Evolutionary conservation across 2,888 invertebrate species (phyloP), one percentile per base, ranked within the genome.

Genomic region (Rhogogaster chlorosoma): DNA sequence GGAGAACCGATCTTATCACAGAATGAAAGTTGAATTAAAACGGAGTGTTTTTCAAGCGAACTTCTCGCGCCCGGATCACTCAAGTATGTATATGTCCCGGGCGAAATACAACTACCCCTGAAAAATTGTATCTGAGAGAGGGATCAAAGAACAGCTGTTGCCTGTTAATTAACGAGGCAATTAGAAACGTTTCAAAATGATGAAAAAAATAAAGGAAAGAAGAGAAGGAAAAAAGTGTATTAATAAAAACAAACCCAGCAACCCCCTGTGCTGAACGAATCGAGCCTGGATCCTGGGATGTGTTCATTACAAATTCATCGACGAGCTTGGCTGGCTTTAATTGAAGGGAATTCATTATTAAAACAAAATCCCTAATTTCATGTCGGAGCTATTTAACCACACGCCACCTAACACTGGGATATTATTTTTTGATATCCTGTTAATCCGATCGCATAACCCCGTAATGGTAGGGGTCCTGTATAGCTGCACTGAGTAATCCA

Each of bases 351-450:
- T 80, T 38, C 80, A 80, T 61, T 15, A 61, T 80, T 61, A 61
- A 80, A 61, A 80, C 38, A 22, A 32, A 61, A 57, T 80, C 80
- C 57, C 80, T 61, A 61, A 80, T 57, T 80, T 80, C 80, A 61
- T 80, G 80, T 80, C 80, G 80, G 80, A 57, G 80, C 38, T 80
- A 38, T 38, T 80, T 57, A 61, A 57, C 61, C n/a, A 29, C n/a
- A n/a, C 38, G 38, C 36, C 61, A 61, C 53, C 77, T 32, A 77
- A 26, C 18, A n/a, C 29, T 7, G 38, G 38, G 36, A 22, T 57
- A 80, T 80, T 26, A 80, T 80, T 80, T n/a, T 80, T 61, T 57
- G 26, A 61, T 38, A 80, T 80, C 80, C 80, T 38, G 80, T 80
- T 80, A 80, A 80, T 80, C 80, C 57, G 38, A 61, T 61, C 80